Evolutionary conservation across 2,888 invertebrate species (phyloP), one percentile per base, ranked within the genome.

Genomic region (Teinopalpus imperialis): DNA sequence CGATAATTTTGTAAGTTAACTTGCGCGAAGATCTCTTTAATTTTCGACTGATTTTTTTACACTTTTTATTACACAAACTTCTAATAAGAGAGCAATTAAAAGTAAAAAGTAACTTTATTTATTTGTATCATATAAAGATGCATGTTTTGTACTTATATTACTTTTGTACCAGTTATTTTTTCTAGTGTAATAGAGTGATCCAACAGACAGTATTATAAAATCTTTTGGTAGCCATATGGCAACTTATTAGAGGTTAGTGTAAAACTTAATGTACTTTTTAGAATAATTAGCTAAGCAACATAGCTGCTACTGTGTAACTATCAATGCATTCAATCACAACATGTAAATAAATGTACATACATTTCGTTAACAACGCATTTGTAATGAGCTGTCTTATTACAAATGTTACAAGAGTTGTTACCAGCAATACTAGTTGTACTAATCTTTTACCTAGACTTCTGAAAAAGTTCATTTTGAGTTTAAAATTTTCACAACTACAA

Each of bases 21-120:
- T 59, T 62, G 62, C 62, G 62, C 57, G 66, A 73, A 56, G 77
- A 74, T 76, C 74, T 69, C 67, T 69, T 51, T 69, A 65, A 65
- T 69, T 69, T 73, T 69, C 35, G 81, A 83, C 82, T 83, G 82
- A 83, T 76, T 70, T 70, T n/a, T n/a, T 56, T 45, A 27, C 27
- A 40, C 8, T 27, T 4, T 40, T 34, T 29, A 31, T 32, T 48
- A 53, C 53, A 48, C 54, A 52, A 55, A 53, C 50, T 54, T 44
- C 29, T 41, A 35, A 43, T 48, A 44, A 42, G 44, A 13, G 61
- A 59, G 60, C 32, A 21, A 2, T 45, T 32, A 13, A 21, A 23
- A 21, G 29, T 3, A 7, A 26, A 23, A 23, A 34, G 8, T 34
- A 34, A 9, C 7, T 21, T 20, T 36, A 43, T 43, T 36, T 43